Evolutionary conservation across 2,797 vertebrate genomes (phyloP).

Genomic region (Ara ararauna): DNA sequence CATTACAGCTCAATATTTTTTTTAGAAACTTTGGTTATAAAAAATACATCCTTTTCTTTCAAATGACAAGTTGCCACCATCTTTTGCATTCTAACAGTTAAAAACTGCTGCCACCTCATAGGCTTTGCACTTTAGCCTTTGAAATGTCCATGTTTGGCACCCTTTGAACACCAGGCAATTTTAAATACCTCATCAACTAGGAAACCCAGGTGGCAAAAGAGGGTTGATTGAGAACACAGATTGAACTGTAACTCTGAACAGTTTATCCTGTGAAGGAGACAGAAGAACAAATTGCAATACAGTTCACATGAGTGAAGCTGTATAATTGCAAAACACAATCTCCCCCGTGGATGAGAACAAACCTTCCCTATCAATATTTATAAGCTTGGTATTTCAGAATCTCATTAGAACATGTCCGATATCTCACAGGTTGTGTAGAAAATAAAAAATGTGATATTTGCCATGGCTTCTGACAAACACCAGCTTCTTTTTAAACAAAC

Average conservation of each 20-base stretch:
- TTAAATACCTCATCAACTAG: conserved; percentile 35
- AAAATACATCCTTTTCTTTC: not conserved
- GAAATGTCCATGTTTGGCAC: not conserved
- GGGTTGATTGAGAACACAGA: conserved; percentile 45
- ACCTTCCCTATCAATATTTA: conserved; percentile 63
- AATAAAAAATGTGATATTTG: conserved; percentile 48
- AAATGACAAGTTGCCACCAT: not conserved
- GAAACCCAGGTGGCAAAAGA: conserved; percentile 28
- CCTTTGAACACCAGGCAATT: not conserved
- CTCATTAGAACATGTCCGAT: conserved; percentile 49
- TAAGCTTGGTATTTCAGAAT: conserved; percentile 54
- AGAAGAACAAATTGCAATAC: conserved; percentile 65
- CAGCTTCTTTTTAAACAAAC: conserved; percentile 51
- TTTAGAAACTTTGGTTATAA: not conserved
- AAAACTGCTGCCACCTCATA: not conserved
- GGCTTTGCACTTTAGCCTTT: not conserved
- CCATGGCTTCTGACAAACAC: conserved; percentile 21
- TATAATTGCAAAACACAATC: conserved; percentile 56
- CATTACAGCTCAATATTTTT: not conserved
- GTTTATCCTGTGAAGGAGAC: conserved; percentile 32
- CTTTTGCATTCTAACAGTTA: not conserved
- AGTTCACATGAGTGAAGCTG: conserved; percentile 49
- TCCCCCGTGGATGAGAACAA: not conserved
- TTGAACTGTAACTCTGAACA: conserved; percentile 37
- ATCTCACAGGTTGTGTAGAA: conserved; percentile 21